Evolutionary conservation across 2,113 vertebrate genomes (phyloP).

Genomic region (Micromys minutus): DNA sequence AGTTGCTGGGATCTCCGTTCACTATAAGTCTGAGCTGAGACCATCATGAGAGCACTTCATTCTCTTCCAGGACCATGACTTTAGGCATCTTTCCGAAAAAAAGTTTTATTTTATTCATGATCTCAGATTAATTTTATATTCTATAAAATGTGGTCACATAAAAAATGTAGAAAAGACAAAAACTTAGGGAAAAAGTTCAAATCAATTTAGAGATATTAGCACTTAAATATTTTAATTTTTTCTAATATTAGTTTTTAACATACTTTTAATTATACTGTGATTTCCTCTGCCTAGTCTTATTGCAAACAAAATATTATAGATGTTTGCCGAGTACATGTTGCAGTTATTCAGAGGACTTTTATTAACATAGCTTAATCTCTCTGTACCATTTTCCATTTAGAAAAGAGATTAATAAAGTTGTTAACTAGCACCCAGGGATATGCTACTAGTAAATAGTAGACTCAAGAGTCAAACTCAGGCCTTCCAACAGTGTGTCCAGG

Average conservation of each 20-base stretch:
- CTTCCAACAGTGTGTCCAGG: slow-evolving; percentile 11
- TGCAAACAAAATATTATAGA: slow-evolving; percentile 55
- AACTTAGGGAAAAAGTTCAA: slow-evolving; percentile 47
- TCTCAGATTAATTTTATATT: slow-evolving; percentile 43
- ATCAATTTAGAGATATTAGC: slow-evolving; percentile 41
- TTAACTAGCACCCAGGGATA: background rate
- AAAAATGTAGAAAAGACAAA: slow-evolving; percentile 47
- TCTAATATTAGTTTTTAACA: slow-evolving; percentile 46
- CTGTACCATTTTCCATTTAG: slow-evolving; percentile 29
- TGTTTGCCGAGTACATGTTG: slow-evolving; percentile 38
- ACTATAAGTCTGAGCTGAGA: slow-evolving; percentile 22
- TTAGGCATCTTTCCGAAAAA: slow-evolving; percentile 39
- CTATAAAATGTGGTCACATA: slow-evolving; percentile 47
- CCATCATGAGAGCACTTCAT: background rate
- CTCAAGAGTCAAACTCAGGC: slow-evolving; percentile 32
- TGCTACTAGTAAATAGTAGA: slow-evolving; percentile 39
- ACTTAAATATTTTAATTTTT: slow-evolving; percentile 26
- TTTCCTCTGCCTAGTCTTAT: slow-evolving; percentile 44
- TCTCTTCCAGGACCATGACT: slow-evolving; percentile 31
- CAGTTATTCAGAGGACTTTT: background rate
- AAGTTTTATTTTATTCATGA: slow-evolving; percentile 31
- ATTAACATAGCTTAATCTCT: slow-evolving; percentile 37
- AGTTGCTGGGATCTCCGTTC: slow-evolving; percentile 41
- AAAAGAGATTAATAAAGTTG: slow-evolving; percentile 48
- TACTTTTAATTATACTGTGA: slow-evolving; percentile 3